Evolutionary conservation across 1,140 invertebrate species (phyloP).

Genomic region (Drosophila parabipectinata): DNA sequence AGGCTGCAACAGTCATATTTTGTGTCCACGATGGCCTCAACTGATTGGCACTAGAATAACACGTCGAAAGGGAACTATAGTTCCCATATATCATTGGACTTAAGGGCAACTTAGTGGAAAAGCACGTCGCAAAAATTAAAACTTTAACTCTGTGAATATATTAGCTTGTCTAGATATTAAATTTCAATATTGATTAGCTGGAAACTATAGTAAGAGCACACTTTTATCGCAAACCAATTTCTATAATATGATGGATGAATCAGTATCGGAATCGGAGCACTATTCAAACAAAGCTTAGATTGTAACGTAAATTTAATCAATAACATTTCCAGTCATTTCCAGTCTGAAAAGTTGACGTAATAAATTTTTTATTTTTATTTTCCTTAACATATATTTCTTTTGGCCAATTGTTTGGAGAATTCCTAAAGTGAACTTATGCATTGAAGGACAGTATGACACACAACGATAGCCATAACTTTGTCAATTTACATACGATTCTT

Average conservation of each 20-base stretch:
- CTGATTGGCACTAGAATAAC: background rate
- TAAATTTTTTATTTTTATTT: too few relatives aligned
- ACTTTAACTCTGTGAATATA: background rate
- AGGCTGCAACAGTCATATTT: constrained; percentile 1
- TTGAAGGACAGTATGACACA: too few relatives aligned
- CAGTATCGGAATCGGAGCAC: background rate
- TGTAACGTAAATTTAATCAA: background rate
- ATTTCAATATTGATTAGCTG: background rate
- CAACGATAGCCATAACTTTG: too few relatives aligned
- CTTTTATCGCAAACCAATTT: background rate
- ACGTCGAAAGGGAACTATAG: background rate
- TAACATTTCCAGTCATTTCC: background rate
- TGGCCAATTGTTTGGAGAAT: too few relatives aligned
- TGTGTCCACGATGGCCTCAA: background rate
- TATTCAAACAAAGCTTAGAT: background rate
- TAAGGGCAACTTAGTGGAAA: background rate
- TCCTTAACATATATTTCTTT: too few relatives aligned
- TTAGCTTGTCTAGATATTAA: background rate
- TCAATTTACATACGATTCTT: too few relatives aligned
- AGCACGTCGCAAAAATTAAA: background rate
- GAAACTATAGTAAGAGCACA: background rate
- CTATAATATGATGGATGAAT: background rate
- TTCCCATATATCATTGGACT: background rate
- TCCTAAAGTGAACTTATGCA: too few relatives aligned
- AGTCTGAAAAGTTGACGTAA: background rate